Evolutionary conservation across 1,140 invertebrate species (phyloP), one percentile per base, ranked within the genome.

Genomic region (Drosophila punjabiensis): DNA sequence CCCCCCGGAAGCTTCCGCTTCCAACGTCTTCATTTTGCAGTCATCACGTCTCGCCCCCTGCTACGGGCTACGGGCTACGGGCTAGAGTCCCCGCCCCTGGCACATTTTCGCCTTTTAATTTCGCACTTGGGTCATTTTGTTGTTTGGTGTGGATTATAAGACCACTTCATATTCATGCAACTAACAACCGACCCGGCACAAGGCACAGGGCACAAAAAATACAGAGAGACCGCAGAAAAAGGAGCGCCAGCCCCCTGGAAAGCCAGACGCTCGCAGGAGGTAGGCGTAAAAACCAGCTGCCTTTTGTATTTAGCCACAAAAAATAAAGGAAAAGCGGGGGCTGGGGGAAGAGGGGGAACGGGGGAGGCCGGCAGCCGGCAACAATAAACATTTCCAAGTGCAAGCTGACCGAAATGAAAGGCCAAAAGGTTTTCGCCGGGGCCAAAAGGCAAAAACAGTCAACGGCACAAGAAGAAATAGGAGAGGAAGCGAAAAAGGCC

Each of bases 91-190:
- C 58, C 64, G 43, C 64, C 67, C 18, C 66, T 53, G 64, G 85
- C 81, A 88, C 84, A 88, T 88, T 88, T 88, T 89, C 85, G 85
- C 81, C 86, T 90, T 89, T 90, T 89, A 89, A 89, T 89, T 89
- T 89, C 85, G 85, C 85, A 89, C 85, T 89, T 89, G 85, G 85
- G 85, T 89, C 85, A 89, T 89, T 89, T 89, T 89, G 85, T 89
- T 90, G 86, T 89, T 89, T 89, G 86, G 85, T 89, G 85, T 89
- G 85, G 85, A 89, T 89, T 89, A 89, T 89, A 89, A 89, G 85
- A 89, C 85, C 85, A 89, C 85, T 89, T 89, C 85, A 89, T 89
- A 89, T 89, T 89, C 85, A 89, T 89, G 85, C 86, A 89, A 90
- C 86, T 89, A 89, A 89, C 85, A 90, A 85, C 81, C 66, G 81